Conservation (phyloP, 2,797 vertebrate genomes). For the Leucoraja ocellata region DNA sequence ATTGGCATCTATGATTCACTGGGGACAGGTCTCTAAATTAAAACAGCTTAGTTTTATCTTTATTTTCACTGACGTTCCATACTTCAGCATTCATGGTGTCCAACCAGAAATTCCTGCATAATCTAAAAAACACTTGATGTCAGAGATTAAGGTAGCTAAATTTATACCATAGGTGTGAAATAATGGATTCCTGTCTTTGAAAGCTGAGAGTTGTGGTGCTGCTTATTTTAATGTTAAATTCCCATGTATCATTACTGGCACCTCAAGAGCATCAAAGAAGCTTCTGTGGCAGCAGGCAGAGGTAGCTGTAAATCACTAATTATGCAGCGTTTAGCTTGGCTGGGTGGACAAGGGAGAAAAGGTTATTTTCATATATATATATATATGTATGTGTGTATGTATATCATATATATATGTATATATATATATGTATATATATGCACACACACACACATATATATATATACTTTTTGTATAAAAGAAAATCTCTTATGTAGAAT, state of each 20-base stretch:
- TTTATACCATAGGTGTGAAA: neutral
- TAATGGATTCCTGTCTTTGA: neutral
- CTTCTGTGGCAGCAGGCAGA: neutral
- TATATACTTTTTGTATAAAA: neutral
- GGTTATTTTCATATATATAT: neutral
- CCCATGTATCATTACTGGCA: neutral
- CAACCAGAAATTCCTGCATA: neutral
- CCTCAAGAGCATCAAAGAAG: neutral
- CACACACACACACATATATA: too few species aligned
- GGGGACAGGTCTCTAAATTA: neutral
- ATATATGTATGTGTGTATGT: too few species aligned
- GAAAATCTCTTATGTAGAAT: too few species aligned
- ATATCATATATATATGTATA: too few species aligned
- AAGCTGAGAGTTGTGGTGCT: neutral
- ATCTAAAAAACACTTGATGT: neutral
- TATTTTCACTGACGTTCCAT: neutral
- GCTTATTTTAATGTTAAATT: slow-evolving; percentile 24
- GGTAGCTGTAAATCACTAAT: slow-evolving; percentile 10
- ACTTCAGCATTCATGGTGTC: neutral
- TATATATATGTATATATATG: too few species aligned
- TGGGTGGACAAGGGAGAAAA: neutral
- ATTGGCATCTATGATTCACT: too few species aligned
- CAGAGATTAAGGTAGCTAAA: neutral
- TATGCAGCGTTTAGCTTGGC: slow-evolving; percentile 9
- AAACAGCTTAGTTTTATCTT: neutral